Evolutionary conservation across 2,888 invertebrate genomes (phyloP).

Genomic region (Trissolcus japonicus): DNA sequence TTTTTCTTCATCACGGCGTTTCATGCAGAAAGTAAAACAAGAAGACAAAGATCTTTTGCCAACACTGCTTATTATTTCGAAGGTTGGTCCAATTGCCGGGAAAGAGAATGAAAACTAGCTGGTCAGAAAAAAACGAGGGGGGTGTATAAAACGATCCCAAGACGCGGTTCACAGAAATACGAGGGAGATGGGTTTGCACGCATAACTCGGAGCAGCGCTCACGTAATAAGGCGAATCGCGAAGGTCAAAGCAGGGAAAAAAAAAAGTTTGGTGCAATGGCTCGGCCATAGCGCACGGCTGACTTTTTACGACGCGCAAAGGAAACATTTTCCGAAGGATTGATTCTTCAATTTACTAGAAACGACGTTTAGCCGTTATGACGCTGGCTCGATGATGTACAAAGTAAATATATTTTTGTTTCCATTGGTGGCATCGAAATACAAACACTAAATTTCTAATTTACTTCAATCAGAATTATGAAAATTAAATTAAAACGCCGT

Average conservation of each 20-base stretch:
- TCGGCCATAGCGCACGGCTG: conserved; percentile 52
- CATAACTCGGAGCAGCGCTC: conserved; percentile 39
- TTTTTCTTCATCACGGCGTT: conserved; percentile 33
- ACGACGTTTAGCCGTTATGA: conserved; percentile 34
- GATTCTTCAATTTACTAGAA: conserved; percentile 52
- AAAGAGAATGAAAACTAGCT: conserved; percentile 36
- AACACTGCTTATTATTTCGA: conserved; percentile 52
- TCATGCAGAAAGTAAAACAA: conserved; percentile 22
- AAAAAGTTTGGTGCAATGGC: conserved; percentile 50
- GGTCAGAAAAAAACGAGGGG: conserved; percentile 9
- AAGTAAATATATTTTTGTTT: too few species aligned
- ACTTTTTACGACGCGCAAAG: conserved; percentile 53
- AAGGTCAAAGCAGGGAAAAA: conserved; percentile 45
- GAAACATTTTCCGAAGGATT: conserved; percentile 55
- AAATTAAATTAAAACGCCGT: too few species aligned
- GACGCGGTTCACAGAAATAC: conserved; percentile 38
- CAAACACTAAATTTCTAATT: too few species aligned
- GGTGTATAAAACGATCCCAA: conserved; percentile 23
- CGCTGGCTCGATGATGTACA: conserved; percentile 11
- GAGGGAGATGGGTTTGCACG: conserved; percentile 40
- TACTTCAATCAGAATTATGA: too few species aligned
- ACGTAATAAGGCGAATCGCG: conserved; percentile 49
- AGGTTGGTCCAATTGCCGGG: conserved; percentile 38
- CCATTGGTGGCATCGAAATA: too few species aligned
- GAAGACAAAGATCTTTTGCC: conserved; percentile 39